Evolutionary conservation across 2,113 vertebrate species (phyloP), one percentile per base, ranked within the genome.

Genomic region (Rhegmatorhina hoffmannsi): DNA sequence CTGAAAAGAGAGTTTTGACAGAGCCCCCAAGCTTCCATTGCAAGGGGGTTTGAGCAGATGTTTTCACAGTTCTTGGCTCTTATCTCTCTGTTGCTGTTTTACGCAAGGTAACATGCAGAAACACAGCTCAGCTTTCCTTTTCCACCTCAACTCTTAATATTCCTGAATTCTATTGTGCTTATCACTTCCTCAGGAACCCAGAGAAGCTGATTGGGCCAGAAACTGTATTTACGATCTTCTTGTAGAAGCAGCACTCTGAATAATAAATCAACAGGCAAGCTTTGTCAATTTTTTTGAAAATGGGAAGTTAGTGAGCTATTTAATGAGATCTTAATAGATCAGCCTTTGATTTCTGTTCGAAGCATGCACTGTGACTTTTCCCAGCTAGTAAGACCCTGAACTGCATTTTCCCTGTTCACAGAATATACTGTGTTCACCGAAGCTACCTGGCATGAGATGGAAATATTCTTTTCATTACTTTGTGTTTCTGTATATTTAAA

Each of bases 321-420:
- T 97, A 95, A 97, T 95, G 83, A 40, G 93, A 96, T 87, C 93
- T 96, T 96, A 97, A 94, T 69, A 97, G 80, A 90, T 25, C 13
- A 59, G 73, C 29, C 29, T 36, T 94, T 92, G 91, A 66, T 94
- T 91, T 96, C 84, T 58, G 10, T 77, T 75, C 26, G 24, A 13
- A 59, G 55, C 77, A 73, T 69, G 58, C 89, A 53, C 66, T 49
- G 55, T 94, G 94, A 94, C 52, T 79, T 87, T 85, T 21, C 62
- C 60, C 89, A 77, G 3, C 77, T 11, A 1, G 58, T 52, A 60
- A 63, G 72, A 47, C 34, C 52, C 40, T 86, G 4, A 31, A 47
- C n/a, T 78, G 53, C 40, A 64, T 90, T 93, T 95, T 91, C 67
- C 59, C 66, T 92, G 13, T 73, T 92, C 76, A 92, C 23, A 92